Base-by-base conservation (phyloP, 2,888 invertebrate genomes). In the Dryobotodes eremita region DNA sequence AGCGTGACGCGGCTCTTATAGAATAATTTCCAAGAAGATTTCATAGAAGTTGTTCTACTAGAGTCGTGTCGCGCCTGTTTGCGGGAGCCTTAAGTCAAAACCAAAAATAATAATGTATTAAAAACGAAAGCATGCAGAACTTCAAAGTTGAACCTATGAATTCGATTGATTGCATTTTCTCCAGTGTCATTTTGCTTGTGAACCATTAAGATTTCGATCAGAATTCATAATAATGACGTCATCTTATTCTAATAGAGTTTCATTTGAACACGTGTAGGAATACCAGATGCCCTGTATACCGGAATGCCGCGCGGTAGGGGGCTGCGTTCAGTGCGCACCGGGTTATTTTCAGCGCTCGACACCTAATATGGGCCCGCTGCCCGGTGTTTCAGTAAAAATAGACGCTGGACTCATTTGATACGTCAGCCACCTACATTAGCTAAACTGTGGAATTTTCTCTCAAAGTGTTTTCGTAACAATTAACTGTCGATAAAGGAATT, bases 361-460 rank as follows among this genome's bases (percentile, higher is more conserved):
- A 93, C 97, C 97, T 95, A 96, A 97, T 97, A 97, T 96, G 97
- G 97, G 94, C 94, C 91, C 95, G 95, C 79, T 94, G 96, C 95
- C 95, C 94, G 93, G 94, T 92, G 92, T 94, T 93, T 92, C 91
- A 92, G 91, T 95, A 95, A 94, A 95, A 95, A 96, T 96, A 96
- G 95, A 94, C 88, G 88, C 89, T 89, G 91, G 91, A 90, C 89
- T 89, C 90, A 92, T 87, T 87, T 88, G 91, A 92, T 92, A 91
- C 92, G 92, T 90, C 90, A 90, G 74, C 88, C 77, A 81, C 76
- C 76, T 79, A 86, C 80, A 79, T 85, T 77, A 57, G 74, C 61
- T 74, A 83, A 83, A 82, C 79, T 79, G 65, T 77, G 80, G 87
- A 82, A 88, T 87, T 86, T 89, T 89, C 86, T 84, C 66, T 79